phyloP scores from a whole-genome alignment of 2,888 invertebrate species.

The Zhuqinia jingwanae region DNA sequence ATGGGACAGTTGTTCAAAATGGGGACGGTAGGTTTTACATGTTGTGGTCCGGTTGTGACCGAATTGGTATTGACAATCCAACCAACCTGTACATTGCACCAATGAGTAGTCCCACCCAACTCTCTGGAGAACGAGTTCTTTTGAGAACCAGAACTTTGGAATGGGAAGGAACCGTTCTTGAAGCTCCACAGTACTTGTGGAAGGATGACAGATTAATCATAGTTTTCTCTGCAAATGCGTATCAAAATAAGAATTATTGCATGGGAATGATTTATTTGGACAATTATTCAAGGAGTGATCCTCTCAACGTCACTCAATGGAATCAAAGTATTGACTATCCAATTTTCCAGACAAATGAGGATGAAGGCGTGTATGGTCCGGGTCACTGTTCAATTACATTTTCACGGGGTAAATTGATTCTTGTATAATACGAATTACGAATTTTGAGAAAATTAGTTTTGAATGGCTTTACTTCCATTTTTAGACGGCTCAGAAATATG shows the following conservation, averaged over 20 bases:
- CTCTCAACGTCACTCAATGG: constrained; percentile 64
- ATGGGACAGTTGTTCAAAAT: constrained; percentile 68
- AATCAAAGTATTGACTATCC: constrained; percentile 49
- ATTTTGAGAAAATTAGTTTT: too few species aligned
- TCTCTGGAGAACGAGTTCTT: constrained; percentile 70
- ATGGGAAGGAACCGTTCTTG: constrained; percentile 75
- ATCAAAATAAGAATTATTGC: constrained; percentile 69
- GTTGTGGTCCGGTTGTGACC: constrained; percentile 77
- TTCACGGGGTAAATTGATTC: constrained; percentile 34
- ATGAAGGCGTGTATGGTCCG: constrained; percentile 59
- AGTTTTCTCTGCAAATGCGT: constrained; percentile 66
- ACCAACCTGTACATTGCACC: constrained; percentile 77
- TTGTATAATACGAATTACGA: too few species aligned
- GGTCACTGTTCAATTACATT: constrained; percentile 67
- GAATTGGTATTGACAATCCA: constrained; percentile 71
- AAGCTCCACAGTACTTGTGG: constrained; percentile 70
- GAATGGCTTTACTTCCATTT: neutral
- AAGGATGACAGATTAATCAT: constrained; percentile 59
- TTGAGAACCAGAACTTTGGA: constrained; percentile 58
- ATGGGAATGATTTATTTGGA: constrained; percentile 77
- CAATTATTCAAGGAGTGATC: constrained; percentile 57
- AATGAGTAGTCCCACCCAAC: constrained; percentile 69
- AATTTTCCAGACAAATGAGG: constrained; percentile 62
- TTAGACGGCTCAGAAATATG: constrained; percentile 47
- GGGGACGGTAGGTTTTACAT: constrained; percentile 70